Evolutionary conservation across 1,140 invertebrate genomes (phyloP), one percentile per base, ranked within the genome.

Genomic region (Caerostris extrusa): DNA sequence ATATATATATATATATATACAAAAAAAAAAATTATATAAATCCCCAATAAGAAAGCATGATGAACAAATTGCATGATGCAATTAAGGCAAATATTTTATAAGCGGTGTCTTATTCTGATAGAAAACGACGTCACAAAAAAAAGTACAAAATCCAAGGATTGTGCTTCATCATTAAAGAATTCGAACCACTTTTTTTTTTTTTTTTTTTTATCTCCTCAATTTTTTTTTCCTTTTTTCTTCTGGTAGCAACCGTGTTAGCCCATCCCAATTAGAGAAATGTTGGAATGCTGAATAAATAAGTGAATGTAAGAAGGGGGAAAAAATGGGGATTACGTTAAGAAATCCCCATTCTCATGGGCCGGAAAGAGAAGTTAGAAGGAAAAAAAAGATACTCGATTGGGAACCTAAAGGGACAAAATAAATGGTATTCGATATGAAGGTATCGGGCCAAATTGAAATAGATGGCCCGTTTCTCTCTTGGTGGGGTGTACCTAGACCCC

Each of bases 381-480:
- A 7, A 61, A 71, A 69, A 53, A 69, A n/a, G 57, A 55, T 55
- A 77, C 64, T 61, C 17, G 53, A 55, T 50, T 19, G 12, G 64
- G 86, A 88, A 64, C 86, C 58, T 10, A 93, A 87, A 93, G 64
- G 56, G 61, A 93, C 61, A 67, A 87, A 71, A 93, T 93, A 93
- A 93, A 93, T 93, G 91, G 91, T 10, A 55, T 56, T 55, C 91
- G 67, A 93, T 93, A 93, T 93, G 91, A 93, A 87, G 83, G 82
- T 91, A 87, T 55, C 53, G 61, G 86, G 60, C 57, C 83, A 93
- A 93, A 93, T 93, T 93, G 91, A 93, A 93, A 93, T 93, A 83
- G 77, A 93, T 93, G 91, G 83, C 56, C 91, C 56, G 55, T 50
- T 86, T 58, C 64, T 58, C 64, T 83, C 60, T 58, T 8, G 58